phyloP scores from a whole-genome alignment of 2,113 vertebrate genomes.

The Ploceus nigricollis region DNA sequence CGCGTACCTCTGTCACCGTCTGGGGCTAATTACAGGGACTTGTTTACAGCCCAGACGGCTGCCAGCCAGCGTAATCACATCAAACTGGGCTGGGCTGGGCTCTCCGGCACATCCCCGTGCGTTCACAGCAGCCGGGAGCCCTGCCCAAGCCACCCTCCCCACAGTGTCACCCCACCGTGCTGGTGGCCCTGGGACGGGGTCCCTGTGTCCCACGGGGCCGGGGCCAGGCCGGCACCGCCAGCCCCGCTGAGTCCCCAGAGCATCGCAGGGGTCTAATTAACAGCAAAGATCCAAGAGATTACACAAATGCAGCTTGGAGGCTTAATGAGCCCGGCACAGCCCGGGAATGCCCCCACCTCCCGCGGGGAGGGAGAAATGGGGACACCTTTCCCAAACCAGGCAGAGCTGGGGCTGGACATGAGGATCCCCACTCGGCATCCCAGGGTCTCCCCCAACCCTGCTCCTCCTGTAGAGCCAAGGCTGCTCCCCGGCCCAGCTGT shows the following conservation, averaged over 20 bases:
- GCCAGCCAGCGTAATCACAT: conserved; percentile 16
- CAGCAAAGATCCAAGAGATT: not conserved
- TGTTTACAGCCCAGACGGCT: conserved; percentile 40
- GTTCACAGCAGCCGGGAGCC: not conserved
- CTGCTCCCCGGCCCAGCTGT: not conserved
- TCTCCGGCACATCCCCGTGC: not conserved
- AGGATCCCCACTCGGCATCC: not conserved
- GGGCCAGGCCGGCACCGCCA: not conserved
- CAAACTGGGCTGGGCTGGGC: not conserved
- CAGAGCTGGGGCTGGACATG: rapidly evolving
- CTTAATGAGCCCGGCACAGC: not conserved
- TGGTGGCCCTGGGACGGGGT: not conserved
- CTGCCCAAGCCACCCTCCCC: not conserved
- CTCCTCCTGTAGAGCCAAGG: not conserved
- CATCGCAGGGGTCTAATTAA: not conserved
- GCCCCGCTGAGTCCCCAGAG: not conserved
- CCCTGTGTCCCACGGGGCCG: not conserved
- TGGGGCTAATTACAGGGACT: conserved; percentile 60
- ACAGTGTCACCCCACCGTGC: not conserved
- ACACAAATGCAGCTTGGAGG: not conserved
- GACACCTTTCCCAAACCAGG: rapidly evolving
- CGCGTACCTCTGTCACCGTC: conserved; percentile 28
- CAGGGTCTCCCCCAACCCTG: rapidly evolving
- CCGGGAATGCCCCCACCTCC: not conserved
- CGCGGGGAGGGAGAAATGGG: rapidly evolving